Conservation (phyloP, 2,113 vertebrate species). For the Tapirus terrestris region DNA sequence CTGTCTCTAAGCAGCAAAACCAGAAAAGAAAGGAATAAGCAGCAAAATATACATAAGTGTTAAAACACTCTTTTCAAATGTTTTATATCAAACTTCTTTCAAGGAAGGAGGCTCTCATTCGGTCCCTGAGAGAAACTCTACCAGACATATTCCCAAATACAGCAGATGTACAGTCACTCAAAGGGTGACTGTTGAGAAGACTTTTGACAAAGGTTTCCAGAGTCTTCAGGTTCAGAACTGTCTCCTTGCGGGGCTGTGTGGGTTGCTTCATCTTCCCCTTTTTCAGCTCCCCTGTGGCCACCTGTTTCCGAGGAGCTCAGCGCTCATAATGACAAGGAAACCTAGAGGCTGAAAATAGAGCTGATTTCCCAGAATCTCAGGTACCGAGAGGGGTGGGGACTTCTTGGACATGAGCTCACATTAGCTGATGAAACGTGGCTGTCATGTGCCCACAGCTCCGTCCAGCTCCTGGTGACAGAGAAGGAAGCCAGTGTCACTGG, state of each 20-base stretch:
- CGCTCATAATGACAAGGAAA: slow-evolving; percentile 33
- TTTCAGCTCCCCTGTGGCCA: neutral
- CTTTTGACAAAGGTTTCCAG: neutral
- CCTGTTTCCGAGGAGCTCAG: slow-evolving; percentile 23
- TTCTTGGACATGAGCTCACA: slow-evolving; percentile 28
- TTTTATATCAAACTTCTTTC: slow-evolving; percentile 4
- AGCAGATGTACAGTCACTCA: neutral
- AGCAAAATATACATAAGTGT: neutral
- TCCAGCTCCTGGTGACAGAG: neutral
- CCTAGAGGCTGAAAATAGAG: slow-evolving; percentile 61
- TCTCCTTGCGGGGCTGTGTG: neutral
- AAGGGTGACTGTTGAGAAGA: neutral
- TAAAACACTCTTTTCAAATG: neutral
- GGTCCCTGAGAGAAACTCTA: neutral
- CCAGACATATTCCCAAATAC: neutral
- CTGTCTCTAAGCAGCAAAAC: slow-evolving; percentile 12
- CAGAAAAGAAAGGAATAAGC: neutral
- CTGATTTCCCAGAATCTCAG: slow-evolving; percentile 73
- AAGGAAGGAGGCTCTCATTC: neutral
- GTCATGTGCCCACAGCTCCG: neutral
- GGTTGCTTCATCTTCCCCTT: slow-evolving; percentile 43
- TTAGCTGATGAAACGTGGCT: neutral
- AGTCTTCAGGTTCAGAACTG: neutral
- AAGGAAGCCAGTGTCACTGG: neutral
- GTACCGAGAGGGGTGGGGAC: neutral